Base-by-base conservation (phyloP, 2,888 invertebrate species). In the Dorcus hopei region DNA sequence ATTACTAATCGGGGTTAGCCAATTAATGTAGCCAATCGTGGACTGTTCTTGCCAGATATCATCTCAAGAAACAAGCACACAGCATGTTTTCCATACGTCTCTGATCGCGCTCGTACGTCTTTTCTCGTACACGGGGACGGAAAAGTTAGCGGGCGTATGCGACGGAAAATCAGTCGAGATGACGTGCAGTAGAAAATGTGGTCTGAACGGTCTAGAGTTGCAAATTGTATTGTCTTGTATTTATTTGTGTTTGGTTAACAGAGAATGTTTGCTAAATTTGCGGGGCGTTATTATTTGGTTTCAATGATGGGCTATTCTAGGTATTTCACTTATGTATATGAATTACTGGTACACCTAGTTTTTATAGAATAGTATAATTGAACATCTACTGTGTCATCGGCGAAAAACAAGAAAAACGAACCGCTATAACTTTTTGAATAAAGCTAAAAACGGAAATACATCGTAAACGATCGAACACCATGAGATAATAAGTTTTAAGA, bases 1-100 rank as follows among this genome's bases (percentile, higher is more conserved):
- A 74, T 74, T 73, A 72, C 72, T 70, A 72, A 72, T 74, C 71
- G 70, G 69, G 70, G 67, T 70, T 68, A 67, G 72, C 70, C 73
- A 73, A 73, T 73, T 73, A 74, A 72, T 72, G 72, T 67, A 69
- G 66, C 66, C 71, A 69, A 74, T 72, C 70, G 70, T 68, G 69
- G 71, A 69, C 67, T 67, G 61, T 61, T 68, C 63, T 61, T 60
- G 54, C 49, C 38, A 54, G 67, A 68, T 69, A 67, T 65, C 62
- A 68, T 66, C 69, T 65, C 62, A 49, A 53, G 53, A 45, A 45
- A 49, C 40, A 49, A 26, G 42, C 9, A 11, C 9, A n/a, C 3
- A 9, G 11, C 48, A 14, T 11, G 43, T 4, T 23, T 42, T 16
- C 11, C 9, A 3, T 19, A n/a, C 54, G 38, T 40, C 19, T 23